Evolutionary conservation across 1,140 invertebrate genomes (phyloP).

Genomic region (Agrilus planipennis): DNA sequence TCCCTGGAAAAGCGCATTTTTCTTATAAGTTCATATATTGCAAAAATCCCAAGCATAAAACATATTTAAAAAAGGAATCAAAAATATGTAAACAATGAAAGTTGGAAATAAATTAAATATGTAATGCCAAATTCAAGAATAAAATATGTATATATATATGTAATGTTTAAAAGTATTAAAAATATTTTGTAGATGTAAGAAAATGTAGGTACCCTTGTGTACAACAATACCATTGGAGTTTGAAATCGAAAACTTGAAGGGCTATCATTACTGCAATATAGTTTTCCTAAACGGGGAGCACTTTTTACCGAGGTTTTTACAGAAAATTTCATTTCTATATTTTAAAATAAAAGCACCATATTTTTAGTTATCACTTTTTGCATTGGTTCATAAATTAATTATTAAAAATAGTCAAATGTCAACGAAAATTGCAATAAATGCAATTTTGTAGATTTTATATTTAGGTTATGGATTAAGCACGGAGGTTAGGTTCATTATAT

Average conservation of each 20-base stretch:
- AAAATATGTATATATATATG: too few species aligned
- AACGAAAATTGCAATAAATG: too few species aligned
- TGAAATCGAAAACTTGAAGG: conserved; percentile 34
- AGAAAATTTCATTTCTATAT: conserved; percentile 48
- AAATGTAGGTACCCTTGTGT: conserved; percentile 41
- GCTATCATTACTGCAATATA: conserved; percentile 38
- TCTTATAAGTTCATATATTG: not conserved
- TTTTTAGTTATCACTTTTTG: too few species aligned
- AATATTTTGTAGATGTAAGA: not conserved
- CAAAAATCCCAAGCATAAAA: not conserved
- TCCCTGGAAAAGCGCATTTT: conserved; percentile 33
- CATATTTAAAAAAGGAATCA: conserved; percentile 3
- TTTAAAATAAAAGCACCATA: too few species aligned
- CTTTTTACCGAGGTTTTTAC: conserved; percentile 37
- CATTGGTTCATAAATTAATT: too few species aligned
- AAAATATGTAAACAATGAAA: too few species aligned
- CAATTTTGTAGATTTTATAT: too few species aligned
- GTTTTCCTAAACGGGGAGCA: conserved; percentile 39
- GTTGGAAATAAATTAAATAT: too few species aligned
- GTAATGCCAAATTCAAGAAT: too few species aligned
- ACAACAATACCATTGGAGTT: conserved; percentile 41
- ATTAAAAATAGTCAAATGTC: too few species aligned
- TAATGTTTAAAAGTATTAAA: conserved; percentile 4
- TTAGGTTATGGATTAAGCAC: too few species aligned
- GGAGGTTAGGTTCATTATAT: too few species aligned